These are phyloP conservation scores for Panulirus ornatus DNA, from an alignment of 1,140 invertebrate species.

Conservation along the genomic window DNA sequence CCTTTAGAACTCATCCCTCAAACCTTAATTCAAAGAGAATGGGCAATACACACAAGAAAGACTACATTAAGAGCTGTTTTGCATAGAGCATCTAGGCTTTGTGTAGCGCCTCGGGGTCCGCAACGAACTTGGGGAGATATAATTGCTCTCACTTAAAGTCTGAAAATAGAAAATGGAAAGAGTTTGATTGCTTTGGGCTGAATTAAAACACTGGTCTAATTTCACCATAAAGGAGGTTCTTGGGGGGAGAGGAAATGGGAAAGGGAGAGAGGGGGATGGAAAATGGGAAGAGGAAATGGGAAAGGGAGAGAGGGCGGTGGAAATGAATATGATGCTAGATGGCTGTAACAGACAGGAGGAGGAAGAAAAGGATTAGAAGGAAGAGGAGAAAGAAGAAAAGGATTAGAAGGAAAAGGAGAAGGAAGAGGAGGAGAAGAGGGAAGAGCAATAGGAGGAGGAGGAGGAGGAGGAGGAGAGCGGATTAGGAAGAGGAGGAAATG, in stretches of 20 bases:
- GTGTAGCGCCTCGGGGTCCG: not conserved
- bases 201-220: not conserved
- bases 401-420: not conserved
- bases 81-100: not conserved
- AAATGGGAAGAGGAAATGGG: not conserved
- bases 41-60: not conserved
- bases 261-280: not conserved
- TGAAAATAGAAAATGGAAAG: not conserved
- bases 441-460: not conserved
- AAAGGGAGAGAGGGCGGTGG: not conserved
- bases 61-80: not conserved
- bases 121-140: not conserved
- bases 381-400: not conserved
- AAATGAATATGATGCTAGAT: too few species aligned
- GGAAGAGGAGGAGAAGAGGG: not conserved
- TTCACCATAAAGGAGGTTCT: not conserved
- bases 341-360: too few species aligned
- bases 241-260: not conserved
- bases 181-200: constrained; percentile 5
- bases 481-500: not conserved
- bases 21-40: not conserved
- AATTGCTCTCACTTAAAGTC: not conserved
- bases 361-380: not conserved
- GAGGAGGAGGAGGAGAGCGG: not conserved
- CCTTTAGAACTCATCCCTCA: not conserved